Evolutionary conservation across 2,888 invertebrate species (phyloP).

Genomic region (Iphiclides podalirius): DNA sequence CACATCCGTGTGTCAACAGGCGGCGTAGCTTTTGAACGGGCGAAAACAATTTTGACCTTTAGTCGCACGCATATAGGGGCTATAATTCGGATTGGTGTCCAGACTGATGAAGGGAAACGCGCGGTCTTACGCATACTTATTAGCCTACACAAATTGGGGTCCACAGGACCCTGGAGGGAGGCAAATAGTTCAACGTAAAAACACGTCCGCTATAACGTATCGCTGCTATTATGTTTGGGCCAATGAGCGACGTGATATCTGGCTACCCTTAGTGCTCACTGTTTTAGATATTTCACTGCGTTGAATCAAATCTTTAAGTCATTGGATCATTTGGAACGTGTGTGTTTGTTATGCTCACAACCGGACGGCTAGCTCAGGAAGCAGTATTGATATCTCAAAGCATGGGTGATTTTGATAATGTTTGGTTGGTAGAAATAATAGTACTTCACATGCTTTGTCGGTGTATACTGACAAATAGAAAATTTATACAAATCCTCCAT

Average conservation of each 20-base stretch:
- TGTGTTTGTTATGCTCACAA: too few relatives aligned
- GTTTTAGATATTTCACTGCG: too few relatives aligned
- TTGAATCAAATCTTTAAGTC: not conserved
- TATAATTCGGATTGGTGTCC: not conserved
- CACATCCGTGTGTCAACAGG: not conserved
- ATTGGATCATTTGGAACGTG: too few relatives aligned
- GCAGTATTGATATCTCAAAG: too few relatives aligned
- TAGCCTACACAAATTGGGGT: slow-evolving; percentile 28
- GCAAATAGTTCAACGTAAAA: slow-evolving; percentile 28
- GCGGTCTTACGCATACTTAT: slow-evolving; percentile 18
- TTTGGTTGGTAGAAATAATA: too few relatives aligned
- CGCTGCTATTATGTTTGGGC: slow-evolving; percentile 13
- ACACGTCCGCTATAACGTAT: slow-evolving; percentile 23
- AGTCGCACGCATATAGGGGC: not conserved
- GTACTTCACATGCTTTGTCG: too few relatives aligned
- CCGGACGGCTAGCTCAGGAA: too few relatives aligned
- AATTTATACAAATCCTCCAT: too few relatives aligned
- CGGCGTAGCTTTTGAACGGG: too few relatives aligned
- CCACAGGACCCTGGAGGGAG: slow-evolving; percentile 20
- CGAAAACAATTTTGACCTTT: not conserved
- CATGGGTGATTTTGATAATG: too few relatives aligned
- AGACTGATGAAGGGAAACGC: not conserved
- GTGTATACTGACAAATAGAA: too few relatives aligned
- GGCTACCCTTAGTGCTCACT: not conserved
- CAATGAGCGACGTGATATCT: not conserved